Evolutionary conservation across 2,797 vertebrate species (phyloP), one percentile per base, ranked within the genome.

Genomic region (Lophius americanus): DNA sequence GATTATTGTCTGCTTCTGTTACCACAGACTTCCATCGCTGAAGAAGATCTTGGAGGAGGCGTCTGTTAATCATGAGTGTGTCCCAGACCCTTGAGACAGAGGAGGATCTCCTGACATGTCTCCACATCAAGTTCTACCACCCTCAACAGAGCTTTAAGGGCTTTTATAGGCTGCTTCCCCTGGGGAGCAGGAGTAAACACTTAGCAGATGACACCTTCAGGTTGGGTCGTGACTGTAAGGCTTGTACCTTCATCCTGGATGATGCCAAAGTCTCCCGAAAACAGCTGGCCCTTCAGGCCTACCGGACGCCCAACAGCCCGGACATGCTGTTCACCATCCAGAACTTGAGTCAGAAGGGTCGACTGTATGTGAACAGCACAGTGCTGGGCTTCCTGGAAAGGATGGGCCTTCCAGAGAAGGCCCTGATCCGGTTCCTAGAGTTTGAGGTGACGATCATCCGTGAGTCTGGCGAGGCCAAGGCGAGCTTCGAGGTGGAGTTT

Each of bases 321-420:
- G 85, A 92, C 5, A 70, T 92, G 46, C 89, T 82, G 4, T 98
- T 98, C 63, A 89, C 92, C 79, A 91, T 98, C 35, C 97, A 99
- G 93, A 99, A 98, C 82, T 51, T 97, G 88, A 99, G 97, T 86
- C 94, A 93, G 90, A 96, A 66, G 82, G 93, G 90, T 0, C 91
- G 50, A 0, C 48, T 99, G 65, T 48, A 68, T 0, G 94, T 98
- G 33, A 91, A 94, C 75, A 76, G 92, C 5, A 59, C 56, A 0
- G 80, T 83, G 13, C 90, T 98, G 75, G 88, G 68, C 43, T 94
- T 95, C 84, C 86, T 99, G 5, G 96, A 98, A 64, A 95, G 92
- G 57, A 62, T 54, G 1, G 94, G 96, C 37, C 88, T 98, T 55
- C 95, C 95, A 0, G 82, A 89, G 49, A 95, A 84, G 73, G 93